phyloP scores from a whole-genome alignment of 2,113 vertebrate genomes.

The Orthochromis indermauri region DNA sequence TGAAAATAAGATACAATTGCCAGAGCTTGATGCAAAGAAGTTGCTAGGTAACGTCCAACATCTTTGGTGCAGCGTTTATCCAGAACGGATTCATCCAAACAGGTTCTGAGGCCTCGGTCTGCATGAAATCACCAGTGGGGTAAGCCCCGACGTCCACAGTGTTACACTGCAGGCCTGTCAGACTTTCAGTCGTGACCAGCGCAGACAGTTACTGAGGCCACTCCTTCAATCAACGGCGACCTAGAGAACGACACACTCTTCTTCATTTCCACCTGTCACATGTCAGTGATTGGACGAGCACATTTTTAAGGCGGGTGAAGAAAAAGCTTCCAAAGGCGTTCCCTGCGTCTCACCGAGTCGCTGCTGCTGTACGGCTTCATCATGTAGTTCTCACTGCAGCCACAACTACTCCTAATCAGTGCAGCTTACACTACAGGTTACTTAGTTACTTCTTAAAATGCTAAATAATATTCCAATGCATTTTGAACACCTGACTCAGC shows the following conservation, averaged over 20 bases:
- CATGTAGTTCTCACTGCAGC: neutral
- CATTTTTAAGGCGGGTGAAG: neutral
- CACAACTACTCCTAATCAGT: neutral
- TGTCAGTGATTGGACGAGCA: neutral
- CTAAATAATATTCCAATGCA: neutral
- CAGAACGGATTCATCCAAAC: accelerated
- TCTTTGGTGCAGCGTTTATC: neutral
- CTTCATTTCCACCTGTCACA: neutral
- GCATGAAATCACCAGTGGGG: too few relatives aligned
- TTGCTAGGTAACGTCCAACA: neutral
- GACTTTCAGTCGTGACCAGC: neutral
- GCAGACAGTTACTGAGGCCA: neutral
- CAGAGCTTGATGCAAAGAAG: neutral
- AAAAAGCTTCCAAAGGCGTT: neutral
- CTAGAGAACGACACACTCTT: neutral
- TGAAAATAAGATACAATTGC: neutral
- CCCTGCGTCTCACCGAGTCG: neutral
- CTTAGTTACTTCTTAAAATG: neutral
- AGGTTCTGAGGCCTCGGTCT: neutral
- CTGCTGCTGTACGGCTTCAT: constrained; percentile 23
- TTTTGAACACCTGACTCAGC: neutral
- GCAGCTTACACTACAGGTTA: neutral
- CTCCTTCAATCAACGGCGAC: neutral
- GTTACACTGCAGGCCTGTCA: neutral
- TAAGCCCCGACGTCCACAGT: neutral